Evolutionary conservation across 1,140 invertebrate genomes (phyloP), one percentile per base, ranked within the genome.

Genomic region (Polypedilum pembai): DNA sequence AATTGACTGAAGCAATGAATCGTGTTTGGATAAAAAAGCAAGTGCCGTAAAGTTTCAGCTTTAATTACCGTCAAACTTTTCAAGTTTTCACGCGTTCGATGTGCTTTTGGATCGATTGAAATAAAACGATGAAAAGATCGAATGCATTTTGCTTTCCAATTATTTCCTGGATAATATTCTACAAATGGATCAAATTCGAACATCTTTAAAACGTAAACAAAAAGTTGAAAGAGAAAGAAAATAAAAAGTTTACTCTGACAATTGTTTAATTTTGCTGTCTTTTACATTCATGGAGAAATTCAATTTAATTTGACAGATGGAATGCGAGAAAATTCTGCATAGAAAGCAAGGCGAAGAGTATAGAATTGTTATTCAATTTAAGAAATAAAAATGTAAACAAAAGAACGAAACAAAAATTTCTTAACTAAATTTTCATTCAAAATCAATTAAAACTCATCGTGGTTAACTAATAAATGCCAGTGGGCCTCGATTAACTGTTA

Each of bases 41-140:
- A 12, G 45, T 56, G 45, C 1, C 12, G 45, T 15, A 56, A 56
- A 15, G 45, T 56, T 56, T 56, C 45, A 56, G 45, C 45, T 56
- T 56, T 56, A 56, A 56, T 56, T n/a, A n/a, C n/a, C n/a, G 45
- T 56, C 10, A 56, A 56, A 12, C 45, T 56, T 56, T 56, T 56
- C 12, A 56, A n/a, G n/a, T 56, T 56, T n/a, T 56, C n/a, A n/a
- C 10, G 12, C 3, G 45, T 56, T 15, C 45, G 45, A 56, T 56
- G 45, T 56, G 45, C 12, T 15, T 56, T 3, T 15, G 45, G 45
- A 56, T 56, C n/a, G 12, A 56, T 56, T 56, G 45, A 56, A 56
- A 56, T 56, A 1, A 56, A 15, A 56, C 45, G 45, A n/a, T n/a
- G 45, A 56, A 56, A n/a, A n/a, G 12, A n/a, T 56, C 45, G 12